Percentiles rank a stretch among this genome's conserved stretches.
These are phyloP conservation scores for Zaprionus lachaisei DNA, from an alignment of 1,140 invertebrate genomes.

Conservation along the genomic window DNA sequence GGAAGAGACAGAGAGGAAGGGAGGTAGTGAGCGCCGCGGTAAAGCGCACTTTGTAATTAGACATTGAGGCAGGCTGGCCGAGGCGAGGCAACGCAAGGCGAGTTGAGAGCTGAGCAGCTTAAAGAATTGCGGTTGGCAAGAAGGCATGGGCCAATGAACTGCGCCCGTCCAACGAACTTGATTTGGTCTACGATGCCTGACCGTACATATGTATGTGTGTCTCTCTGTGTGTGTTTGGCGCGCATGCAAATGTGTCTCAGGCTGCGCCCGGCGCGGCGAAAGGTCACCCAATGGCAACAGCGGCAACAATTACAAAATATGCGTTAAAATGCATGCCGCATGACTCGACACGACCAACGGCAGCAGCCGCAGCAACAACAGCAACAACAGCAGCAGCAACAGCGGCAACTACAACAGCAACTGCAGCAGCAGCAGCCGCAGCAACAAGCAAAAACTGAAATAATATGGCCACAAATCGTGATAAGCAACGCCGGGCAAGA, in stretches of 20 bases:
- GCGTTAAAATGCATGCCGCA: slow-evolving; percentile 80
- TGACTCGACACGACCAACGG: slow-evolving; percentile 71
- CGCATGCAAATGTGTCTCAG: slow-evolving; percentile 70
- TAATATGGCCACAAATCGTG: slow-evolving; percentile 83
- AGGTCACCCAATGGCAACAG: slow-evolving; percentile 64
- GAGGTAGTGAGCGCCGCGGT: background rate
- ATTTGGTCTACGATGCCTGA: slow-evolving; percentile 62
- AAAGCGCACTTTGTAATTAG: slow-evolving; percentile 76
- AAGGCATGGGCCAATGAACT: slow-evolving; percentile 68
- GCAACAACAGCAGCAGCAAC: background rate
- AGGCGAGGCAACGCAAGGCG: slow-evolving; percentile 15
- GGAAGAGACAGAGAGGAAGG: background rate
- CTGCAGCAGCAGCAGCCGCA: slow-evolving; percentile 20
- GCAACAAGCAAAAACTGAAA: slow-evolving; percentile 65
- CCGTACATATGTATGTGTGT: background rate
- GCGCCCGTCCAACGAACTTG: slow-evolving; percentile 73
- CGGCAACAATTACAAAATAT: slow-evolving; percentile 81
- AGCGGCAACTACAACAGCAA: slow-evolving; percentile 54
- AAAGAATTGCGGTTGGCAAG: slow-evolving; percentile 45
- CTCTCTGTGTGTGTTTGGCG: slow-evolving; percentile 26
- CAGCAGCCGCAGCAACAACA: slow-evolving; percentile 21
- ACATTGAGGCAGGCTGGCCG: slow-evolving; percentile 64
- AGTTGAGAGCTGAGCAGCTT: slow-evolving; percentile 33
- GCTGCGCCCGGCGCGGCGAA: slow-evolving; percentile 57
- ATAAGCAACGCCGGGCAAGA: slow-evolving; percentile 77